Percentiles rank a stretch among this genome's conserved stretches.
These are phyloP conservation scores for Idaea straminata DNA, from an alignment of 2,888 invertebrate species.

Conservation along the genomic window DNA sequence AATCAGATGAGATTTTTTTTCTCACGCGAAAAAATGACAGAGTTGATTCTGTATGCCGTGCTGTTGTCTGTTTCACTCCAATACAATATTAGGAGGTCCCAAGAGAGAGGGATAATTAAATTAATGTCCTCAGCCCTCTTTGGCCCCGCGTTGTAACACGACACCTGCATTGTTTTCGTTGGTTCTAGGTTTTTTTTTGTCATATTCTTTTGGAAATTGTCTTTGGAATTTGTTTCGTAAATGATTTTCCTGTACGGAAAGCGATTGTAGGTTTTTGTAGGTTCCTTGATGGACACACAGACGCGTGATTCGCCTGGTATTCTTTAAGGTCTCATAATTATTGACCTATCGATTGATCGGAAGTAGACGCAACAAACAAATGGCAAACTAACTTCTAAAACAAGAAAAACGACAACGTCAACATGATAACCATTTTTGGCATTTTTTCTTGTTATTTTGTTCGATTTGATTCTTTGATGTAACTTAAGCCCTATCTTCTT, in stretches of 20 bases:
- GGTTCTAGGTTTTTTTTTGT: conserved; percentile 46
- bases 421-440: too few species aligned
- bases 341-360: too few species aligned
- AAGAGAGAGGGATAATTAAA: conserved; percentile 73
- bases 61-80: conserved; percentile 59
- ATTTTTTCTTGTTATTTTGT: too few species aligned
- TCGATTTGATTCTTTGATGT: not conserved
- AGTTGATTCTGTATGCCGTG: conserved; percentile 65
- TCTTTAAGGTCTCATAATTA: too few species aligned
- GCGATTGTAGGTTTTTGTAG: not conserved
- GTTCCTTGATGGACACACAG: not conserved
- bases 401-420: too few species aligned
- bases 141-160: conserved; percentile 68
- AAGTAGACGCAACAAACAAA: too few species aligned
- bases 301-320: not conserved
- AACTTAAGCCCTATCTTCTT: not conserved
- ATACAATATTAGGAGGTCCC: conserved; percentile 74
- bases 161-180: conserved; percentile 76
- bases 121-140: conserved; percentile 75
- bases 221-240: conserved; percentile 24
- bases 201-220: conserved; percentile 33
- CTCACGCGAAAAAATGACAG: conserved; percentile 78
- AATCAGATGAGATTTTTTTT: conserved; percentile 75
- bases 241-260: conserved; percentile 3
- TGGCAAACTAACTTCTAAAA: too few species aligned